phyloP scores from a whole-genome alignment of 2,113 vertebrate genomes.

The Macroglossus sobrinus region DNA sequence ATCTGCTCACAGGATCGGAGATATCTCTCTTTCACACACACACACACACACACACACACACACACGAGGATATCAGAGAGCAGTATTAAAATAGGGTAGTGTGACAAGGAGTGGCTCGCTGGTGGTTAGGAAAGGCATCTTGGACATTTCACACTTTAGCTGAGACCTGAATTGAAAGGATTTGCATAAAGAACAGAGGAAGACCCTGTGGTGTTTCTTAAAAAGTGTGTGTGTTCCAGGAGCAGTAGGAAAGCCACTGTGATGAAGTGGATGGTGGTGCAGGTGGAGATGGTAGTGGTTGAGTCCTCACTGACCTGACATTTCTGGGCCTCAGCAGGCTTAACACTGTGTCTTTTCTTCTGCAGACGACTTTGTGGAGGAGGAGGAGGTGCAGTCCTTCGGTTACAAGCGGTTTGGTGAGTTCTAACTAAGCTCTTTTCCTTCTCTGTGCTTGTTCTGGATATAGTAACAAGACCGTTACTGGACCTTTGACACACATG shows the following conservation, averaged over 20 bases:
- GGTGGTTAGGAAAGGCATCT: neutral
- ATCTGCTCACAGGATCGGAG: neutral
- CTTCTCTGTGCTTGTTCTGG: neutral
- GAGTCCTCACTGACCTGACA: neutral
- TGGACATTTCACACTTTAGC: neutral
- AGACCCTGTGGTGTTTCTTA: neutral
- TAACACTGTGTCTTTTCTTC: constrained; percentile 59
- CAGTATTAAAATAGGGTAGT: neutral
- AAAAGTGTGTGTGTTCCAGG: neutral
- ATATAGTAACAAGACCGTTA: neutral
- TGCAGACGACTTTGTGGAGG: constrained; percentile 96
- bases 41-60: neutral
- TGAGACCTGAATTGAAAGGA: neutral
- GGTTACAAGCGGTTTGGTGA: constrained; percentile 99
- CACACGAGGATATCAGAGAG: neutral
- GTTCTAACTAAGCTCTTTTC: constrained; percentile 71
- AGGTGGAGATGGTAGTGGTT: rapidly evolving
- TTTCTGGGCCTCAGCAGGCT: neutral
- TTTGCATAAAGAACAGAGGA: neutral
- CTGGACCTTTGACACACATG: too few relatives aligned
- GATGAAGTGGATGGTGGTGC: too few relatives aligned
- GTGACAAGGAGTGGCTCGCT: neutral
- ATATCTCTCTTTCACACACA: neutral
- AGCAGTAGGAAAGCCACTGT: neutral
- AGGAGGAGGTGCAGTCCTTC: constrained; percentile 98